Evolutionary conservation across 2,797 vertebrate species (phyloP).

Genomic region (Pipistrellus pygmaeus): DNA sequence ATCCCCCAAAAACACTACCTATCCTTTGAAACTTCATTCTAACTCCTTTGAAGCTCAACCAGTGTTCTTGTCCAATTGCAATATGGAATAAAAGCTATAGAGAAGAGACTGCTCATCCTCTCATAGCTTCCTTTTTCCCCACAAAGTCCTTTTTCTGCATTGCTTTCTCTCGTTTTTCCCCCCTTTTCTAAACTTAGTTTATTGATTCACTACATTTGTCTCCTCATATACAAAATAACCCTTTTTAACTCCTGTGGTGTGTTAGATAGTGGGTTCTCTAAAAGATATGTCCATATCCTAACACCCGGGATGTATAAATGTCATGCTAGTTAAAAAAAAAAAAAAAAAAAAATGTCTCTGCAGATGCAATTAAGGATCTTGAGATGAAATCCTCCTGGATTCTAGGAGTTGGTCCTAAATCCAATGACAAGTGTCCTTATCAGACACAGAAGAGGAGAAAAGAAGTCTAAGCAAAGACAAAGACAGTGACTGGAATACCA

Average conservation of each 20-base stretch:
- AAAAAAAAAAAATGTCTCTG: background rate
- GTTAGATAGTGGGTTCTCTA: background rate
- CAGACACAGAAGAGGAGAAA: background rate
- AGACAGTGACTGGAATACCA: background rate
- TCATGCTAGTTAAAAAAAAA: background rate
- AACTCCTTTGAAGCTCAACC: background rate
- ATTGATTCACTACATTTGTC: background rate
- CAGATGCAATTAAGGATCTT: background rate
- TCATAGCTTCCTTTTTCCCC: background rate
- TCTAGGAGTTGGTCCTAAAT: background rate
- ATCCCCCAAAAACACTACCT: background rate
- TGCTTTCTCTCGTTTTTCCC: background rate
- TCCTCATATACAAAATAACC: background rate
- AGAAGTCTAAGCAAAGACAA: background rate
- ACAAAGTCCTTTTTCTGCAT: background rate
- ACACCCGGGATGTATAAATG: background rate
- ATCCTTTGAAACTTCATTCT: background rate
- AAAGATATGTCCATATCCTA: background rate
- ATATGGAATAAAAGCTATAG: background rate
- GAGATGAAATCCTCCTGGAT: background rate
- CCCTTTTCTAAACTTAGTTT: background rate
- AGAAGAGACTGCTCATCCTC: background rate
- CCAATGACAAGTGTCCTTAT: background rate
- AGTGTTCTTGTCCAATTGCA: background rate
- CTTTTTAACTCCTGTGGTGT: background rate